Base-by-base conservation (phyloP, 37 sponge, comb jelly and placozoan species). In the Spongilla lacustris region DNA sequence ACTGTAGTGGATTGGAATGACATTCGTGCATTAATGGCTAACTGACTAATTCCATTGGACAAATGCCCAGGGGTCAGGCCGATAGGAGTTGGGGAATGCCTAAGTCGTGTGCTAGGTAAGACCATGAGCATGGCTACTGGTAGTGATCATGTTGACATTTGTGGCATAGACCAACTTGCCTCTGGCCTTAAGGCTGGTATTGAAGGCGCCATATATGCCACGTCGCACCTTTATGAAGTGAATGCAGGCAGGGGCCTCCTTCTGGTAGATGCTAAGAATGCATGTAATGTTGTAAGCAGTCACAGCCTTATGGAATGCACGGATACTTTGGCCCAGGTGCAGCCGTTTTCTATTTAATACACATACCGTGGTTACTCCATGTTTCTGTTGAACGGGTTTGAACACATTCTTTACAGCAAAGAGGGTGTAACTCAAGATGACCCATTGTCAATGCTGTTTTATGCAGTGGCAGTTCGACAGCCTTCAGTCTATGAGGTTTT, bases 351-450 rank as follows among this genome's bases (percentile, higher is more conserved):
- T 86, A 48, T 78, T 78, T 58, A 86, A 86, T 31, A 72, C 73
- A 72, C 73, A 49, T 86, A 86, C 68, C 72, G 33, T 24, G 80
- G 79, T 13, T 37, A 71, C 79, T 70, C 80, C 46, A 29, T 50
- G 50, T 73, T 80, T 0, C 48, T 86, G 50, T 41, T 79, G 19
- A 46, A 66, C 17, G 77, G 85, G 9, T 23, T 67, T 34, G 27
- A 21, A 28, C 46, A 83, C 28, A 9, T 26, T 32, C 30, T 83
- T 50, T 58, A 74, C 36, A 85, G 86, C 71, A 85, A 71, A 70
- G 86, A 85, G 46, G 86, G 86, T 24, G 78, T 85, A 71, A 85
- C 86, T 2, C 86, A 85, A 32, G 86, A 78, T 27, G 88, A 81
- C 49, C 82, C 84, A 14, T 30, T 89, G 13, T 50, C 71, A 23